Conservation (phyloP, 2,113 vertebrate genomes). For the Paraplagusia blochii region DNA sequence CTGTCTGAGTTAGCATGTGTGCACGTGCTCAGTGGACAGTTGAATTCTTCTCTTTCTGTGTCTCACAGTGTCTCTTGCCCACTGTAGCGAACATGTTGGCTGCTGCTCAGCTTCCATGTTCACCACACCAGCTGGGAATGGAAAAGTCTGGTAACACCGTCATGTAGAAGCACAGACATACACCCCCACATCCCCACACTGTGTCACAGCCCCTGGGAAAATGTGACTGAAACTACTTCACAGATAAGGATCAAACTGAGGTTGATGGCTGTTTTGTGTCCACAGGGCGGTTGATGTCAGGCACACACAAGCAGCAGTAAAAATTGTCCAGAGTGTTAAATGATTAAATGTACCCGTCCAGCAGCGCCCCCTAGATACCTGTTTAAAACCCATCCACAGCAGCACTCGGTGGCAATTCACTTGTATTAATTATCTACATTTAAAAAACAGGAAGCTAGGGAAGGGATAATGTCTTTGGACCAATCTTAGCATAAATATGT, state of each 20-base stretch:
- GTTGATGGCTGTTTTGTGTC: constrained; percentile 53
- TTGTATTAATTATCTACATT: no score
- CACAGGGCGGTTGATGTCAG: constrained; percentile 33
- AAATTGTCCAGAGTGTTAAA: constrained; percentile 24
- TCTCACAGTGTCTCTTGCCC: background rate
- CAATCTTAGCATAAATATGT: no score
- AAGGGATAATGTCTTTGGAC: no score
- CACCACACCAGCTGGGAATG: constrained; percentile 53
- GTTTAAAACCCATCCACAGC: no score
- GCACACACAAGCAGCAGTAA: constrained; percentile 3
- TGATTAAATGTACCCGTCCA: constrained; percentile 61
- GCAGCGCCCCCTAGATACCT: no score
- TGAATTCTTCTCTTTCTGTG: background rate
- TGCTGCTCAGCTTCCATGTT: constrained; percentile 41
- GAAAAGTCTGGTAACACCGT: constrained; percentile 64
- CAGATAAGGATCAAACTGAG: constrained; percentile 62
- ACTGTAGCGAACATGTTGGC: constrained; percentile 57
- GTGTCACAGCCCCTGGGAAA: constrained; percentile 60
- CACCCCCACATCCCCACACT: constrained; percentile 15
- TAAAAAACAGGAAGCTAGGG: no score
- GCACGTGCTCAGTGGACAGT: constrained; percentile 24
- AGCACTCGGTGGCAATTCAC: no score
- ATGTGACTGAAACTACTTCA: constrained; percentile 55
- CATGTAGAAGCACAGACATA: constrained; percentile 61
- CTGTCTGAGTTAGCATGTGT: no score